Conservation (phyloP, 2,888 invertebrate genomes). For the Clistopyga incitator region DNA sequence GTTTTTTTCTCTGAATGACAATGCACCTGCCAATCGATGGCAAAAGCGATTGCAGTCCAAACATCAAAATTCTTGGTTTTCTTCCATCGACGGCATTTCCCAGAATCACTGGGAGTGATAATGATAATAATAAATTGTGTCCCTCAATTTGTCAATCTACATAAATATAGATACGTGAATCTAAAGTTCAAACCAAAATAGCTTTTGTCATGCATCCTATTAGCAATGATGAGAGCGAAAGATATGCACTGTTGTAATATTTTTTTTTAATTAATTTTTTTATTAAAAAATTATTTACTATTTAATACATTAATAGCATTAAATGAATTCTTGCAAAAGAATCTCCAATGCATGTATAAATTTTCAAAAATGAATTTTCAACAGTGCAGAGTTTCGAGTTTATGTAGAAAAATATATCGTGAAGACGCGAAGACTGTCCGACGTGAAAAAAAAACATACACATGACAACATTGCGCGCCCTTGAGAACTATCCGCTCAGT, state of each 20-base stretch:
- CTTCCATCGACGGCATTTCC: not conserved
- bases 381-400: not conserved
- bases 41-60: constrained; percentile 4
- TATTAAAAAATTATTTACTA: no score
- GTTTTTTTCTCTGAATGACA: not conserved
- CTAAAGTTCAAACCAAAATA: constrained; percentile 21
- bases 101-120: constrained; percentile 13
- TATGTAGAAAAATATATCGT: not conserved
- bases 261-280: no score
- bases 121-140: not conserved
- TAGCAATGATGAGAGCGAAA: constrained; percentile 8
- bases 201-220: constrained; percentile 14
- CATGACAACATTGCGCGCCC: constrained; percentile 24
- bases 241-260: no score
- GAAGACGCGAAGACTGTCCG: not conserved
- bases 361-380: no score
- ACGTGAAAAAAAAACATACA: constrained; percentile 18
- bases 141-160: not conserved
- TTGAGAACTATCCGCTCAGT: constrained; percentile 33
- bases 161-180: not conserved
- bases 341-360: no score
- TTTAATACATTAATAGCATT: no score
- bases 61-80: constrained; percentile 9
- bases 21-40: constrained; percentile 9
- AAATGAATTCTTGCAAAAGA: no score